These are phyloP conservation scores for Anthopleura xanthogrammica DNA, from an alignment of 92 coral and sea anemone genomes.

Conservation along the genomic window DNA sequence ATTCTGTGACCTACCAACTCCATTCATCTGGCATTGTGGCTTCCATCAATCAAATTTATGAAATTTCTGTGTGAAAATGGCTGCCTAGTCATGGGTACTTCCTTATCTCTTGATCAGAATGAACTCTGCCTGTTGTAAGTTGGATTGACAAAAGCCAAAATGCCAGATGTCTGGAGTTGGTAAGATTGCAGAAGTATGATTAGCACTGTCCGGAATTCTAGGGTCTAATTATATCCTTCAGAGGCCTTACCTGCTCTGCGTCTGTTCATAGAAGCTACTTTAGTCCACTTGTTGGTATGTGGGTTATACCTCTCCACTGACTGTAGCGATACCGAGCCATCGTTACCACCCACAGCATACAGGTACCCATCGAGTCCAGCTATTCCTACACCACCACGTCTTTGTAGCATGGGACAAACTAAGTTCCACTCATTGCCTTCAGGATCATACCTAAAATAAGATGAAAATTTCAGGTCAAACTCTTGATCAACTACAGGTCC, in stretches of 20 bases:
- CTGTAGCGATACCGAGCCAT: slow-evolving; percentile 80
- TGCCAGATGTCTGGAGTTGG: too few species aligned
- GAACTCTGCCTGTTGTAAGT: too few species aligned
- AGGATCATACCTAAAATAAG: slow-evolving; percentile 77
- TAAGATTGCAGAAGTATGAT: too few species aligned
- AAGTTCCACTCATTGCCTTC: slow-evolving; percentile 80
- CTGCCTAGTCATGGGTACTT: too few species aligned
- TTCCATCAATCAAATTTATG: too few species aligned
- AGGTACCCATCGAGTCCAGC: slow-evolving; percentile 83
- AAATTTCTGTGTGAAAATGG: too few species aligned
- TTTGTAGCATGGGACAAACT: slow-evolving; percentile 78
- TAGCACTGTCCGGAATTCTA: not conserved
- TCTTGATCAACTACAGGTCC: too few species aligned
- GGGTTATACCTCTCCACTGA: slow-evolving; percentile 93
- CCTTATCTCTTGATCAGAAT: too few species aligned
- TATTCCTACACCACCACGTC: slow-evolving; percentile 96
- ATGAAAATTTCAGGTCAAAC: not conserved
- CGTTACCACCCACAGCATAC: slow-evolving; percentile 98
- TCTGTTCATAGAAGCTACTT: slow-evolving; percentile 87
- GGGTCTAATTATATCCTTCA: not conserved
- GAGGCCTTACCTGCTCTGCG: slow-evolving; percentile 80
- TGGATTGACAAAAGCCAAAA: not conserved
- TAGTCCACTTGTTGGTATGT: slow-evolving; percentile 82
- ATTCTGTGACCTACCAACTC: too few species aligned
- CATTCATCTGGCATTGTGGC: too few species aligned